A percentile compares a stretch with the other conserved stretches of the same genome.
These are phyloP conservation scores for Chlorops oryzae DNA, from an alignment of 1,140 invertebrate genomes.

Conservation along the genomic window DNA sequence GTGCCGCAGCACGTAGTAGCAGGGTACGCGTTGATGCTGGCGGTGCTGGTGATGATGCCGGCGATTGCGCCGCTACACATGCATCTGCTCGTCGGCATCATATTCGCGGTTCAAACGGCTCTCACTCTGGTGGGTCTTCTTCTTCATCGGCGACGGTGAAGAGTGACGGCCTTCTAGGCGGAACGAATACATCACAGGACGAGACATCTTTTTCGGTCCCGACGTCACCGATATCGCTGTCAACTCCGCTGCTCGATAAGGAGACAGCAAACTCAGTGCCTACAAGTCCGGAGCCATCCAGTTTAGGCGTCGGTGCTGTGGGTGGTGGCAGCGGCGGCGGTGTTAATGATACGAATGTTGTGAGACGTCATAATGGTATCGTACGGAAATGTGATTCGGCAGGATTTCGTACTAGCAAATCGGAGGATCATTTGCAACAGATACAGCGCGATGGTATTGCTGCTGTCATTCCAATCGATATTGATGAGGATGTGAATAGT, in stretches of 20 bases:
- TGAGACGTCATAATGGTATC: conserved; percentile 37
- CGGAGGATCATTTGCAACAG: conserved; percentile 78
- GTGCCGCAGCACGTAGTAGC: neutral
- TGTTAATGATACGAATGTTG: conserved; percentile 49
- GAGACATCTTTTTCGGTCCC: conserved; percentile 46
- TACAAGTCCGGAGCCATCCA: conserved; percentile 65
- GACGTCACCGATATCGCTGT: conserved; percentile 44
- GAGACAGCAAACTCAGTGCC: conserved; percentile 65
- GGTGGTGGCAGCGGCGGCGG: conserved; percentile 13
- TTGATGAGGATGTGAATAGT: conserved; percentile 88
- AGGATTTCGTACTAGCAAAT: conserved; percentile 69
- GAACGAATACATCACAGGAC: conserved; percentile 30
- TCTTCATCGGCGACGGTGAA: conserved; percentile 41
- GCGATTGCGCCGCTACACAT: conserved; percentile 25
- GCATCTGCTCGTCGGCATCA: conserved; percentile 11
- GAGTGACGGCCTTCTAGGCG: conserved; percentile 27
- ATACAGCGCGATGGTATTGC: conserved; percentile 44
- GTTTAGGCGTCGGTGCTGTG: conserved; percentile 50
- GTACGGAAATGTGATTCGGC: conserved; percentile 44
- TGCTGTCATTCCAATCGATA: conserved; percentile 77
- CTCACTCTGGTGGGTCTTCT: conserved; percentile 26
- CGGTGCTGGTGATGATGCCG: conserved; percentile 17
- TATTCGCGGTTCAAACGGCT: conserved; percentile 23
- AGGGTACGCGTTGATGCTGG: neutral
- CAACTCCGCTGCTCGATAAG: conserved; percentile 41